Evolutionary conservation across 1,140 invertebrate genomes (phyloP), one percentile per base, ranked within the genome.

Genomic region (Oreohelix idahoensis): DNA sequence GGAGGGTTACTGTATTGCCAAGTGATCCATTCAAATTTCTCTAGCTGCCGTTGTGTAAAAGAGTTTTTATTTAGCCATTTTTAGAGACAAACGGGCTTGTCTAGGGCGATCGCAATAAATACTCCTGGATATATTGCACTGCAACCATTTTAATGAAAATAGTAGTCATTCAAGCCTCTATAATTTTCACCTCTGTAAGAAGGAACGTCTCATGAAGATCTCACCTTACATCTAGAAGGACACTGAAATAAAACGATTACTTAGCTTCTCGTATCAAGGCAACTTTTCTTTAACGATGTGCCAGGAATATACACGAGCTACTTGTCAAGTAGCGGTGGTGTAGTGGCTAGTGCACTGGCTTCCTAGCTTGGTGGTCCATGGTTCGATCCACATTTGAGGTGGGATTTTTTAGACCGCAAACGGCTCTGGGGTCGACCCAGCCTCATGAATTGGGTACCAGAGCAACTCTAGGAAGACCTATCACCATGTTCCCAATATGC

Each of bases 111-210:
- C 45, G 39, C 49, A 42, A 26, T 49, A 81, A 78, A 84, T 77
- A 74, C 75, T n/a, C 66, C 32, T 17, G 76, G 63, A 79, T 81
- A 53, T 69, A 8, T 73, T 51, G 53, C 58, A 74, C 69, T 38
- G 81, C 79, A 42, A 53, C 82, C 63, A 89, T 89, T 89, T 89
- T 89, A 89, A 89, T 89, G 86, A 88, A 89, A 87, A 88, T 58
- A 85, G 69, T 86, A 86, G 88, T 89, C 87, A 84, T 86, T 84
- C 84, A 86, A 86, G 87, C 76, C 81, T 66, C n/a, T 75, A 45
- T 15, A 45, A 45, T 26, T 20, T 51, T n/a, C n/a, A n/a, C n/a
- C n/a, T n/a, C n/a, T 20, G 11, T 35, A 1, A 23, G 13, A 13
- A 17, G 17, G 13, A 23, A 23, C 39, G 26, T 35, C n/a, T 45